These are phyloP conservation scores for Leptonema lineaticorne DNA, from an alignment of 1,140 invertebrate species.

Conservation along the genomic window DNA sequence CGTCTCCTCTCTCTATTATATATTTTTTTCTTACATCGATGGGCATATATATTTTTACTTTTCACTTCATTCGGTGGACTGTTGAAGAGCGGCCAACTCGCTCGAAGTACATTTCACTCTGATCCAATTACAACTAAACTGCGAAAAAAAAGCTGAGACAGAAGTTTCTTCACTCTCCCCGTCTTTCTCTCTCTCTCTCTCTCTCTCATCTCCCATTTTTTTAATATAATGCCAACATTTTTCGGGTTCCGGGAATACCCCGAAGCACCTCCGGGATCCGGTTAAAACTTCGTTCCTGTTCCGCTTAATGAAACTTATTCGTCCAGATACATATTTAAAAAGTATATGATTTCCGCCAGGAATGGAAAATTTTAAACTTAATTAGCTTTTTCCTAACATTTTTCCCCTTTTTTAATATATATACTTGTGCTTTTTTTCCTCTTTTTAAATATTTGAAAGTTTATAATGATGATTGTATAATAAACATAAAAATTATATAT, in stretches of 20 bases:
- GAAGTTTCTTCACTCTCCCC: too few species aligned
- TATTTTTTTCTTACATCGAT: too few species aligned
- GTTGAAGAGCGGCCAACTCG: constrained; percentile 5
- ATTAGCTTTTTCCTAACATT: background rate
- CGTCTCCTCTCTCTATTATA: too few species aligned
- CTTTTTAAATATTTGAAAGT: background rate
- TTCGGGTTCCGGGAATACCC: background rate
- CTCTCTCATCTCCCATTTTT: too few species aligned
- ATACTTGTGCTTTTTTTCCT: background rate
- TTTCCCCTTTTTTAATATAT: too few species aligned
- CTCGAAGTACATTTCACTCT: constrained; percentile 13
- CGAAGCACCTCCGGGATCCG: constrained; percentile 1
- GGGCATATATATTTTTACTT: background rate
- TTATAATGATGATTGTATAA: too few species aligned
- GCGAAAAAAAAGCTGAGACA: constrained; percentile 12
- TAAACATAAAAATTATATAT: too few species aligned
- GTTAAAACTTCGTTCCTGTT: background rate
- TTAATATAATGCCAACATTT: constrained; percentile 21
- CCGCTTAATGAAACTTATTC: constrained; percentile 6
- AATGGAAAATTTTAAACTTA: constrained; percentile 12
- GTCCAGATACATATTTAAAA: constrained; percentile 9
- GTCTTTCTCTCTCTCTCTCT: too few species aligned
- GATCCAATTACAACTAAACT: constrained; percentile 26
- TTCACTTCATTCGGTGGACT: background rate
- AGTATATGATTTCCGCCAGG: constrained; percentile 10